Evolutionary conservation across 2,888 invertebrate species (phyloP).

Genomic region (Microchrysa polita): DNA sequence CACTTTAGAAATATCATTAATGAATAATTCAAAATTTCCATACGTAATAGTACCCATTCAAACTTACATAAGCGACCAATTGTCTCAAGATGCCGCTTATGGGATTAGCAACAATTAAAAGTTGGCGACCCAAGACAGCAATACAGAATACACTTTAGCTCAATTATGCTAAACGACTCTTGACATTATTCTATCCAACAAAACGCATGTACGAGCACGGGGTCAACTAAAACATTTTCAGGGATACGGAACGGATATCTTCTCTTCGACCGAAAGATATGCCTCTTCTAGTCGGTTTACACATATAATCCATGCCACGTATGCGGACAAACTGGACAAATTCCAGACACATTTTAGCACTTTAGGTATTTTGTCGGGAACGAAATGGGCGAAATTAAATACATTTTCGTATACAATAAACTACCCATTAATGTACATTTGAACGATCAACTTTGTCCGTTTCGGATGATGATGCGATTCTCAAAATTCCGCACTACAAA

Average conservation of each 20-base stretch:
- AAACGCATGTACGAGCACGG: no score
- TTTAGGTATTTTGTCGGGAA: conserved; percentile 12
- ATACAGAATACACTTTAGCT: conserved; percentile 9
- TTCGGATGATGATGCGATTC: no score
- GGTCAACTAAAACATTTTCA: conserved; percentile 23
- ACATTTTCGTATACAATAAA: conserved; percentile 17
- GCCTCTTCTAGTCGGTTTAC: background rate
- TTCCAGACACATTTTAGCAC: conserved; percentile 43
- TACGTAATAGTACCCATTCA: no score
- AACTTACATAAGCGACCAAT: no score
- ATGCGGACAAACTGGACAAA: background rate
- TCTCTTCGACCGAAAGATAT: background rate
- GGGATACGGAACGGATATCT: conserved; percentile 9
- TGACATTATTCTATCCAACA: conserved; percentile 2
- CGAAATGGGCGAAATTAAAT: background rate
- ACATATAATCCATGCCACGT: background rate
- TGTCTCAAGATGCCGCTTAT: no score
- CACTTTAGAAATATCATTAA: no score
- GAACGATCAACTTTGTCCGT: background rate
- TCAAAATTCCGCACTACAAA: no score
- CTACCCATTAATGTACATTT: background rate
- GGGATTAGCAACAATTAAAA: no score
- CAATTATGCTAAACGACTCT: conserved; percentile 25
- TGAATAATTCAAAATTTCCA: no score
- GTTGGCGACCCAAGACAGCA: no score